Evolutionary conservation across 2,888 invertebrate species (phyloP).

Genomic region (Boloria euphrosyne): DNA sequence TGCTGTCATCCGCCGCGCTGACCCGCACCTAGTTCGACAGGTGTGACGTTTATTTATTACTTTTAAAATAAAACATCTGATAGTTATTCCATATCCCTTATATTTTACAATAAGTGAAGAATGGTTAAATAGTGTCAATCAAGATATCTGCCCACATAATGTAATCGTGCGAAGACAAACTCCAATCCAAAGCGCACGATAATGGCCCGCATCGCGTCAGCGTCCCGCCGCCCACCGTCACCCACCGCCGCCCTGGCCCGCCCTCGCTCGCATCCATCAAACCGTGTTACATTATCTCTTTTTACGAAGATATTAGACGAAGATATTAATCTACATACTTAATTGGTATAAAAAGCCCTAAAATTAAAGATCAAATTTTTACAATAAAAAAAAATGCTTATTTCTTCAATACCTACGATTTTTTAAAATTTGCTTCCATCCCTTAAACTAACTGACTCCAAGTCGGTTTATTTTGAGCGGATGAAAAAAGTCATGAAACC

Average conservation of each 20-base stretch:
- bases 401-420: no score
- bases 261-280: not conserved
- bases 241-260: not conserved
- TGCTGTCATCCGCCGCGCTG: constrained; percentile 9
- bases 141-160: constrained; percentile 16
- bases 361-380: no score
- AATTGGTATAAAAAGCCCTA: no score
- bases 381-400: no score
- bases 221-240: not conserved
- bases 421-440: no score
- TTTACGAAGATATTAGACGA: not conserved
- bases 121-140: not conserved
- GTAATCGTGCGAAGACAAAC: constrained; percentile 22
- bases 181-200: constrained; percentile 7
- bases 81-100: not conserved
- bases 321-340: no score
- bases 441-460: no score
- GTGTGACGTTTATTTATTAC: not conserved
- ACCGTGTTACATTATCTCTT: not conserved
- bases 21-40: not conserved
- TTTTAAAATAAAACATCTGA: not conserved
- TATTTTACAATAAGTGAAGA: no score
- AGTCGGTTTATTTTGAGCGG: no score
- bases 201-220: constrained; percentile 29
- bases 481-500: no score